Evolutionary conservation across 2,113 vertebrate genomes (phyloP), one percentile per base, ranked within the genome.

Genomic region (Calidris pygmaea): DNA sequence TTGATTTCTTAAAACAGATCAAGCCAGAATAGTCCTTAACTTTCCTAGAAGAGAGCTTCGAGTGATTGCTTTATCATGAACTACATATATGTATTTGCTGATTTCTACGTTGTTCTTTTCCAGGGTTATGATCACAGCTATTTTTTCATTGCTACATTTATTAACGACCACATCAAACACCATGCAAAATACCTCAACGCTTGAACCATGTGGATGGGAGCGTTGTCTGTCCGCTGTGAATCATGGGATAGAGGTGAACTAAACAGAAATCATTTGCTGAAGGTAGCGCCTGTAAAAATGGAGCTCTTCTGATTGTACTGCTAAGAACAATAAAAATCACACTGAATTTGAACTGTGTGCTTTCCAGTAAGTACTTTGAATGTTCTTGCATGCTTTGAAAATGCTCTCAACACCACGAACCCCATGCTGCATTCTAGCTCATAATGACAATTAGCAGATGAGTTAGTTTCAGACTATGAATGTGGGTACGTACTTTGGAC

Each of bases 91-190:
- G 15, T 37, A 12, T 60, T 66, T 84, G 65, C 65, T 93, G 32
- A 72, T 41, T 50, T 45, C 23, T 90, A 77, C 66, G 72, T 43
- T 81, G 3, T 34, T 74, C n/a, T 95, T 84, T 81, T 41, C 76
- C 90, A 99, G 99, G 99, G 99, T 73, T 99, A 99, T 0, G 99
- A 99, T 96, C 99, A 99, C 97, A 99, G 99, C 98, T 99, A 99
- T 97, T 99, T 97, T 98, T 99, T 99, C 97, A 98, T 99, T 73
- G 98, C 98, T 88, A 99, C 99, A 2, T 99, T 99, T 96, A 98
- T 99, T 86, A 96, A 97, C 11, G 99, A 99, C 92, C 99, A 99
- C 98, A 98, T 99, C 98, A 98, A 98, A 85, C 99, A 99, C 73
- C 99, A 99, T 37, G 99, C 99, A 92, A 99, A 99, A 96, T 99